Conservation (phyloP, 1,140 invertebrate genomes). For the Drosophila kepulauana region DNA sequence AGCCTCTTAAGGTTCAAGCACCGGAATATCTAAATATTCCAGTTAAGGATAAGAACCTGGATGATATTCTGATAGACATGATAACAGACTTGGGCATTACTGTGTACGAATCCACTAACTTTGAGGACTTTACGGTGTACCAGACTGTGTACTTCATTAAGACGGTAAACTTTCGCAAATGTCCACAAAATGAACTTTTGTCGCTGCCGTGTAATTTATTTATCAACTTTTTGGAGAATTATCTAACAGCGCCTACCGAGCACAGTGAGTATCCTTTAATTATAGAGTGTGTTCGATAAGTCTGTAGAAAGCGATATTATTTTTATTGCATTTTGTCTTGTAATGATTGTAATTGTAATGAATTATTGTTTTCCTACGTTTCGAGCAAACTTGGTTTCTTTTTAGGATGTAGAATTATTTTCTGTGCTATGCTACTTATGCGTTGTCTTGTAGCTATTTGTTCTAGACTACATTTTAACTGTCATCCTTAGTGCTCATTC, state of each 20-base stretch:
- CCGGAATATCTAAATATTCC: slow-evolving; percentile 41
- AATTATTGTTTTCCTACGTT: too few species aligned
- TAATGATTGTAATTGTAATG: neutral
- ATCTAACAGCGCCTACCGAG: slow-evolving; percentile 1
- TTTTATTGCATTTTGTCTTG: neutral
- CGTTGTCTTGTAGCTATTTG: neutral
- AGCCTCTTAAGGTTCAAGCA: slow-evolving; percentile 13
- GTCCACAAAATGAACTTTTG: neutral
- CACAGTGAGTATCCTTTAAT: slow-evolving; percentile 15
- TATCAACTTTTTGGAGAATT: slow-evolving; percentile 45
- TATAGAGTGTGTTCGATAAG: too few species aligned
- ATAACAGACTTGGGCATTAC: slow-evolving; percentile 51
- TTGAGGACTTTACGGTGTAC: neutral
- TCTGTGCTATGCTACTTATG: too few species aligned
- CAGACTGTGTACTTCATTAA: slow-evolving; percentile 18
- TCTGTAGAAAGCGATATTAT: neutral
- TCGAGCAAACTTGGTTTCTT: too few species aligned
- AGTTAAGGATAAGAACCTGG: slow-evolving; percentile 26
- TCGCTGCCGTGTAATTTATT: slow-evolving; percentile 47
- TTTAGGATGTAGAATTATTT: too few species aligned
- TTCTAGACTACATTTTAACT: neutral
- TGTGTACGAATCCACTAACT: slow-evolving; percentile 20
- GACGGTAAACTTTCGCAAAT: slow-evolving; percentile 25
- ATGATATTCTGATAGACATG: slow-evolving; percentile 51
- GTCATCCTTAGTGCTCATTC: slow-evolving; percentile 6